These are phyloP conservation scores for Sarcophaga rosellei DNA, from an alignment of 2,888 invertebrate species.

Conservation along the genomic window DNA sequence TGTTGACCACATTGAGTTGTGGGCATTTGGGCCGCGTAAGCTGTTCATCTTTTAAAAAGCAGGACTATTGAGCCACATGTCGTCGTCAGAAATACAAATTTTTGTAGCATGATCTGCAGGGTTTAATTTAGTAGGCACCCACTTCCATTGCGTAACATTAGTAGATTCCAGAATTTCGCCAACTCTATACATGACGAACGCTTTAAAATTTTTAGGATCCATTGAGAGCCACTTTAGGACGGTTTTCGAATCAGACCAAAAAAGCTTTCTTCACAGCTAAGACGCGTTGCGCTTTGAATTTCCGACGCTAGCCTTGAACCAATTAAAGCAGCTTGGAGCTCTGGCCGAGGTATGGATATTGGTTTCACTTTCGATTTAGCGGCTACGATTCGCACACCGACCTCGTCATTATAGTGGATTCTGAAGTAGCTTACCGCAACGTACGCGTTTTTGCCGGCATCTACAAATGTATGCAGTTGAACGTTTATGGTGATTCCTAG, in stretches of 20 bases:
- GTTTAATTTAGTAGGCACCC: slow-evolving; percentile 21
- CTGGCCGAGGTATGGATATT: slow-evolving; percentile 21
- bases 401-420: background rate
- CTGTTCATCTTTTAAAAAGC: background rate
- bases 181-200: background rate
- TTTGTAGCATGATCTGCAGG: background rate
- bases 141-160: slow-evolving; percentile 37
- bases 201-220: slow-evolving; percentile 35
- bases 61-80: no score
- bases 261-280: background rate
- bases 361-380: slow-evolving; percentile 16
- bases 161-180: no score
- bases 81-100: background rate
- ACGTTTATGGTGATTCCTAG: background rate
- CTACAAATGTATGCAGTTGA: slow-evolving; percentile 32
- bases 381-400: background rate
- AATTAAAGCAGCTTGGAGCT: background rate
- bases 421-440: no score
- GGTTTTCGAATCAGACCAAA: background rate
- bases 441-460: no score
- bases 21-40: background rate
- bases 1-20: no score
- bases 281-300: background rate
- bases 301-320: slow-evolving; percentile 22
- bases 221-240: background rate